Evolutionary conservation across 1,140 invertebrate species (phyloP), one percentile per base, ranked within the genome.

Genomic region (Pantala flavescens): DNA sequence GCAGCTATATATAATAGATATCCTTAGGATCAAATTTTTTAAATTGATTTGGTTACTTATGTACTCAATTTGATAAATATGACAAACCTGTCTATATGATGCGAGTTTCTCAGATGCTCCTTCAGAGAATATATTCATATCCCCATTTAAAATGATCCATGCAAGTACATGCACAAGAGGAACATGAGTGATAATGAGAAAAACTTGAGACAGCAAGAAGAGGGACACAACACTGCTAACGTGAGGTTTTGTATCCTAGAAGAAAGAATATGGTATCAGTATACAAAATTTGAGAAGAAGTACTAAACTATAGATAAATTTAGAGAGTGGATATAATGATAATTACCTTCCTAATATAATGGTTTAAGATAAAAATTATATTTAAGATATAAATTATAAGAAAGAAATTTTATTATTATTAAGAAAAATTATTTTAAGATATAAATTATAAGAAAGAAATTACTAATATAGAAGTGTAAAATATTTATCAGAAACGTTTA

Each of bases 131-230:
- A 90, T 87, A 70, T 85, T 84, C 77, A 88, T 84, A 78, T 93
- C 88, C 0, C 89, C 91, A 80, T 93, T 90, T 0, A 98, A 83
- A 78, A 98, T 92, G 43, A 97, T 93, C 84, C 93, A 91, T 36
- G 95, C 94, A 74, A 98, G 81, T 0, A 92, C 90, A 79, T 93
- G 90, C 12, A 98, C 93, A 73, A 98, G 86, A 2, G 95, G 94
- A 11, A 88, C 87, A 81, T 98, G 93, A 0, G 91, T 92, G 74
- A 98, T 89, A 75, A 98, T 98, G 42, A 98, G 84, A 84, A 98
- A 98, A n/a, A 98, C 94, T 89, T 98, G 93, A 7, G 96, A 97
- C 63, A 98, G 83, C 63, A 98, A 83, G 85, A 96, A 98, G 71
- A 98, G 84, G 0, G 95, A 89, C 0, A 98, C 93, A 3, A 97